These are phyloP conservation scores for Chlamydotis undulata DNA, from an alignment of 2,113 vertebrate species.

Conservation along the genomic window DNA sequence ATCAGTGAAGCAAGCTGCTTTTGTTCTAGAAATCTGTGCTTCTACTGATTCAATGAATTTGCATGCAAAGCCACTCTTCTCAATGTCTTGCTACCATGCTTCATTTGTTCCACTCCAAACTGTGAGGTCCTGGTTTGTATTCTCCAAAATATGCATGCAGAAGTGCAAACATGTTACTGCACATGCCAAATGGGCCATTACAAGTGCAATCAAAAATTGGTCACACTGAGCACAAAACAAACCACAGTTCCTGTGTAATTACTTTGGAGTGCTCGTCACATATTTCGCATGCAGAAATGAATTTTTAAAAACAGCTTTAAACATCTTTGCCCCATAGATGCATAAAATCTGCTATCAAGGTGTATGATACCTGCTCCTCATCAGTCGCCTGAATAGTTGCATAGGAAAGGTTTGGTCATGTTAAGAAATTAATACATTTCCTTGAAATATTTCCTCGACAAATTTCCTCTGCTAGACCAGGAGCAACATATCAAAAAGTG, in stretches of 20 bases:
- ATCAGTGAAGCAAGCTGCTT: neutral
- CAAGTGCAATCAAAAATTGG: neutral
- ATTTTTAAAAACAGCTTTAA: neutral
- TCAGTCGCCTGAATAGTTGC: neutral
- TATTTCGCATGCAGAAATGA: neutral
- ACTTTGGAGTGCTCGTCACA: neutral
- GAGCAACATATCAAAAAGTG: neutral
- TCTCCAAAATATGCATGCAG: neutral
- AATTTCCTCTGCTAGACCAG: neutral
- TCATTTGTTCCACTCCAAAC: neutral
- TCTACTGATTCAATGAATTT: neutral
- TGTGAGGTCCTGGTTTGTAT: neutral
- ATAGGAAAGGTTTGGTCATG: neutral
- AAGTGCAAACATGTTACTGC: neutral
- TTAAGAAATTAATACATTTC: neutral
- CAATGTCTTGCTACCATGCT: neutral
- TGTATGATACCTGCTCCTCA: accelerated
- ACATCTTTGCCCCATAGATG: neutral
- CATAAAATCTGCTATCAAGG: neutral
- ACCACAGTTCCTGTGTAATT: neutral
- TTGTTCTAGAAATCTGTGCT: neutral
- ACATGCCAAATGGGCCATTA: neutral
- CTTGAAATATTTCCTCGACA: neutral
- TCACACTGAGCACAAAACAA: neutral
- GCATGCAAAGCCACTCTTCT: neutral